phyloP scores from a whole-genome alignment of 2,113 vertebrate genomes.

The Hyaena hyaena region DNA sequence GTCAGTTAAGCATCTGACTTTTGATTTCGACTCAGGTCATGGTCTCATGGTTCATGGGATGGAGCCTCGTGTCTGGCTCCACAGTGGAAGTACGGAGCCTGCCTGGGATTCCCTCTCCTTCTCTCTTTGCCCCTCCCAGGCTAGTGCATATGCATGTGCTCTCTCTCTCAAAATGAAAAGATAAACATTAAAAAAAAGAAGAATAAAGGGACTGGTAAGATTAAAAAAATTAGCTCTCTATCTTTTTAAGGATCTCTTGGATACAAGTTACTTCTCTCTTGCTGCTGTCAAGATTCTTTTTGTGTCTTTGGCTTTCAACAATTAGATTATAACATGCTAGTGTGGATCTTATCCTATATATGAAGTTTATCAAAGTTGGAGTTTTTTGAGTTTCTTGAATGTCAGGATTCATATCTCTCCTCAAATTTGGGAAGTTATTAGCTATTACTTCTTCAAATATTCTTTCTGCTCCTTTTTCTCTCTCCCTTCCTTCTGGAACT shows the following conservation, averaged over 20 bases:
- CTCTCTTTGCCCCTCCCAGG: too few relatives aligned
- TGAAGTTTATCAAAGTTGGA: neutral
- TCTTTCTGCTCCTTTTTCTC: neutral
- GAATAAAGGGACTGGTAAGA: too few relatives aligned
- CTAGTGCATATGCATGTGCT: too few relatives aligned
- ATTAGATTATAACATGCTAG: neutral
- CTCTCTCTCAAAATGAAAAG: too few relatives aligned
- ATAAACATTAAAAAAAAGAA: too few relatives aligned
- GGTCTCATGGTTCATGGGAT: too few relatives aligned
- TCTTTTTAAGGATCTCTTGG: neutral
- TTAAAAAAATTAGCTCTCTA: neutral
- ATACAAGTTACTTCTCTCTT: neutral
- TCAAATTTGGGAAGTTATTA: neutral
- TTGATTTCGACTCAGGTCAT: too few relatives aligned
- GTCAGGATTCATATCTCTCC: neutral
- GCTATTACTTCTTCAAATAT: neutral
- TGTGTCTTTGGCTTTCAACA: neutral
- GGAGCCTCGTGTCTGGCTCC: too few relatives aligned
- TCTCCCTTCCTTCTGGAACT: neutral
- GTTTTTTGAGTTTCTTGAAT: neutral
- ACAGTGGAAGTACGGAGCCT: too few relatives aligned
- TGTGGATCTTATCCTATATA: neutral
- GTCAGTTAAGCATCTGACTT: too few relatives aligned
- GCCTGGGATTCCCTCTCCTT: too few relatives aligned
- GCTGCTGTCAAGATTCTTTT: neutral